Evolutionary conservation across 2,113 vertebrate genomes (phyloP).

Genomic region (Ammospiza nelsoni): DNA sequence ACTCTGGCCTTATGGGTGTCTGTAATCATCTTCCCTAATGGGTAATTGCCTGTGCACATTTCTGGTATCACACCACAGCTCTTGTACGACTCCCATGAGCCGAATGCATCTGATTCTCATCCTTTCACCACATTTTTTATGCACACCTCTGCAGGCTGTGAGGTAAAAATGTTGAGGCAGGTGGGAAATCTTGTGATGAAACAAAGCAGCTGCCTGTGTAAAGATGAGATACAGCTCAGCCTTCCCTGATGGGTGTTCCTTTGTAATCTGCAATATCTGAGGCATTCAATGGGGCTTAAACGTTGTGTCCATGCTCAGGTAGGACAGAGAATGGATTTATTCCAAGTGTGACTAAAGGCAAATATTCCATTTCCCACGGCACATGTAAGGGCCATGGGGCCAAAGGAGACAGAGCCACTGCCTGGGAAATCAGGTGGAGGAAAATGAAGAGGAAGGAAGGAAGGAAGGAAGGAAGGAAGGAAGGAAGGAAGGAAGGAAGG

Average conservation of each 20-base stretch:
- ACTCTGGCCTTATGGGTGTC: neutral
- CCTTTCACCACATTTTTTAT: neutral
- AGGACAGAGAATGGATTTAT: neutral
- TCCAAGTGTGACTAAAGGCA: neutral
- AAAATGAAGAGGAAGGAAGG: neutral
- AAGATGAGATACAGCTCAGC: neutral
- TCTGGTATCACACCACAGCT: neutral
- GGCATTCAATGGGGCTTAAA: neutral
- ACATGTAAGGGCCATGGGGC: neutral
- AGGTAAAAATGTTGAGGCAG: neutral
- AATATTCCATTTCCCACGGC: neutral
- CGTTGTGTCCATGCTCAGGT: accelerated
- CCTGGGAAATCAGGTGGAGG: neutral
- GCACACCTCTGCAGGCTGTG: neutral
- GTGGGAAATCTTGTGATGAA: neutral
- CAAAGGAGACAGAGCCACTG: neutral
- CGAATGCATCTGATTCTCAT: neutral
- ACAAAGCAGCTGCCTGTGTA: neutral
- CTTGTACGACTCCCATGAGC: neutral
- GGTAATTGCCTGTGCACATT: neutral
- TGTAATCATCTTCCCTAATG: neutral
- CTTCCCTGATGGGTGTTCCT: neutral
- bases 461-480: neutral
- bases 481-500: no score
- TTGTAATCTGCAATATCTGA: neutral